Evolutionary conservation across 2,888 invertebrate genomes (phyloP).

Genomic region (Drosophila subsilvestris): DNA sequence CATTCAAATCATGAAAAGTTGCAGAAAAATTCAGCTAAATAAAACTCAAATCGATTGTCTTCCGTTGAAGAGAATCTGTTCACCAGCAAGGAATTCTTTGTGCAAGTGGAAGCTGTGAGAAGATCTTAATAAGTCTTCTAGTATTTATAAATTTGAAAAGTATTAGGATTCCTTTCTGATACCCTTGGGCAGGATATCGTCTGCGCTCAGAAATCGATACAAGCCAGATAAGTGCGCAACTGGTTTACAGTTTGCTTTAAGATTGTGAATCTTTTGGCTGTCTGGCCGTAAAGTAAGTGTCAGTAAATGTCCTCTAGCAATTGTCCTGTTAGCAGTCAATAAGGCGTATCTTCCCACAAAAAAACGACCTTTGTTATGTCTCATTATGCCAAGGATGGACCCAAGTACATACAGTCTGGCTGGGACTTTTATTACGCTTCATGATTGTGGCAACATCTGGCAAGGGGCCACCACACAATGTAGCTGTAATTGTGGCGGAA

Average conservation of each 20-base stretch:
- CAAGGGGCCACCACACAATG: constrained; percentile 2
- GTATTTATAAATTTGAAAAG: too few species aligned
- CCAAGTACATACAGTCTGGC: background rate
- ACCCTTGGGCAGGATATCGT: too few species aligned
- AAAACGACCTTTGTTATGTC: background rate
- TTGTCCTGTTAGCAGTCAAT: background rate
- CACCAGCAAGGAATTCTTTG: too few species aligned
- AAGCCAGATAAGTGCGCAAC: background rate
- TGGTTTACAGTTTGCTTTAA: background rate
- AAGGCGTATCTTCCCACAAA: background rate
- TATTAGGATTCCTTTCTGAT: too few species aligned
- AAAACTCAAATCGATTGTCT: background rate
- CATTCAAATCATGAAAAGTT: background rate
- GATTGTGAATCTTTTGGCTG: background rate
- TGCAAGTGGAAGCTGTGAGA: too few species aligned
- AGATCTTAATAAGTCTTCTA: too few species aligned
- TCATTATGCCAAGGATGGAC: background rate
- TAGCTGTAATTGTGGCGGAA: constrained; percentile 37
- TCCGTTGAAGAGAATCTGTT: too few species aligned
- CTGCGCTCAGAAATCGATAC: background rate
- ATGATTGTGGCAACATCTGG: constrained; percentile 42
- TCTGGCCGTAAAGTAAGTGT: background rate
- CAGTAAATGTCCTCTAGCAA: background rate
- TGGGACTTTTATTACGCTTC: constrained; percentile 45
- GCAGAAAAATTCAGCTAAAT: background rate